Evolutionary conservation across 2,888 invertebrate genomes (phyloP).

Genomic region (Anthophora plumipes): DNA sequence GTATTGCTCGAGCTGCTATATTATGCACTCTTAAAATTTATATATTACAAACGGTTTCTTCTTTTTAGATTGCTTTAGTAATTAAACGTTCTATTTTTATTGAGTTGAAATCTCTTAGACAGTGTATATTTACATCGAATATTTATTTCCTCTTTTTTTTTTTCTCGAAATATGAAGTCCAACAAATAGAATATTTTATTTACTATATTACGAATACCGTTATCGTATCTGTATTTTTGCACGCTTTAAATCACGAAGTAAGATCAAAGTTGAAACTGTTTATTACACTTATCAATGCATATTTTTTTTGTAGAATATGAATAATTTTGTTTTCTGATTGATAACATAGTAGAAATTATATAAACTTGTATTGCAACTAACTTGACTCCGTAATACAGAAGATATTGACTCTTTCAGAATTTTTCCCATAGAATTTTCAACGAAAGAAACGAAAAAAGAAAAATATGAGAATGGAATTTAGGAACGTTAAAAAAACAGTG

Average conservation of each 20-base stretch:
- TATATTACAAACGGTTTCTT: too few relatives aligned
- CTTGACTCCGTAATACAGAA: background rate
- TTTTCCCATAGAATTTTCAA: background rate
- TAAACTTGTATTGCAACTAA: background rate
- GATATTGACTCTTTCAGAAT: background rate
- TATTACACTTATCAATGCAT: background rate
- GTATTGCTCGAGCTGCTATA: too few relatives aligned
- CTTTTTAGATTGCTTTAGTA: background rate
- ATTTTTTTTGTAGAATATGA: background rate
- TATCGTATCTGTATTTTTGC: background rate
- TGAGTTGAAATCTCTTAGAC: background rate
- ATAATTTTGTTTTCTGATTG: background rate
- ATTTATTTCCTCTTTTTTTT: background rate
- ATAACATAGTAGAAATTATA: background rate
- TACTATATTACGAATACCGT: background rate
- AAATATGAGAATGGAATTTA: slow-evolving; percentile 2
- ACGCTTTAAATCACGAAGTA: background rate
- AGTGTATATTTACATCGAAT: background rate
- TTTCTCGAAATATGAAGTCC: background rate
- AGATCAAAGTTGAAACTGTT: background rate
- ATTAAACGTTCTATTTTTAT: background rate
- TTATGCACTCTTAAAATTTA: background rate
- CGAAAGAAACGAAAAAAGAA: background rate
- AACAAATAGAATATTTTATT: background rate
- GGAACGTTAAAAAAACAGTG: background rate